Base-by-base conservation (phyloP, 2,113 vertebrate genomes). In the Rallus limicola region DNA sequence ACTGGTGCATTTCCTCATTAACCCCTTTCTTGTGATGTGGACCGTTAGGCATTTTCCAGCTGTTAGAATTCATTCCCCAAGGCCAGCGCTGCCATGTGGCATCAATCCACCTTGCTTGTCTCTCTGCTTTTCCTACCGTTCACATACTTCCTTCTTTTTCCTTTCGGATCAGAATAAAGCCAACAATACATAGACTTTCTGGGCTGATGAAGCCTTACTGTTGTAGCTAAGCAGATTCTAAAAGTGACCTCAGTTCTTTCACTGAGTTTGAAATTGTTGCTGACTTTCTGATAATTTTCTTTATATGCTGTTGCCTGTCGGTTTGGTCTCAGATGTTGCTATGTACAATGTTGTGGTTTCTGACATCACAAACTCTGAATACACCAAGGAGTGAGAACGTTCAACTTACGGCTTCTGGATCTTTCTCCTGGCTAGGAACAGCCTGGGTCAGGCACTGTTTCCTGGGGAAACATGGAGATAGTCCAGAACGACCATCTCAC, bases 401-500 rank as follows among this genome's bases (percentile, higher is more conserved):
- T 76, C 42, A 5, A 3, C 67, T 70, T 44, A 21, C 21, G 36
- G 28, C 34, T 71, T 52, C 18, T 71, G 46, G 44, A 78, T 46
- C 70, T 86, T 74, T 48, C 11, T 67, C 20, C 40, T 38, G 20
- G n/a, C 74, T 34, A 2, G 16, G 31, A 42, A 13, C 53, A 86
- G 23, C 15, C 67, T 68, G 40, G 59, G 12, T 28, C 58, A 64
- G 88, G 21, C 33, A 16, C 69, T 56, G 59, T 16, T 84, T 23
- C n/a, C 29, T 14, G 10, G 31, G 48, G 20, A 88, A 71, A 65
- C 34, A 42, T 3, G 0, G 7, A 68, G 14, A 4, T 70, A 8
- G 50, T 52, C 68, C 63, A 36, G 40, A 68, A 34, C 2, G 0
- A 36, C 0, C 0, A 11, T 69, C 33, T 29, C 17, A 48, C 38